phyloP scores from a whole-genome alignment of 2,113 vertebrate genomes.

The Onychostoma macrolepis region DNA sequence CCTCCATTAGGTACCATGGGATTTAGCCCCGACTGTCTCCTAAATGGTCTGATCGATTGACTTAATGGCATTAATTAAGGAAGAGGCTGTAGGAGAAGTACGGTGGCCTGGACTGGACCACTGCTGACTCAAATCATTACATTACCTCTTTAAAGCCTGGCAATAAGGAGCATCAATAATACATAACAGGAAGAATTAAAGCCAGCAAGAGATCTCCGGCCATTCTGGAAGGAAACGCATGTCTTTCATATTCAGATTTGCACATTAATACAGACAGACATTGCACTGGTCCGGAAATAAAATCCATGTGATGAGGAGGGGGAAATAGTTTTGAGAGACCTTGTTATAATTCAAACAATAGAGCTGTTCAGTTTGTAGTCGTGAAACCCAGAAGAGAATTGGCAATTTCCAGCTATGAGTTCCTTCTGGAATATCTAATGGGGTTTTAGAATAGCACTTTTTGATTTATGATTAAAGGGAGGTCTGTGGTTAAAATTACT shows the following conservation, averaged over 20 bases:
- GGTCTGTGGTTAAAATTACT: not conserved
- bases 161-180: conserved; percentile 53
- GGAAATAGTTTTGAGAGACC: conserved; percentile 2
- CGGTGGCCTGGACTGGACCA: conserved; percentile 22
- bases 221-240: conserved; percentile 30
- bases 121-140: conserved; percentile 53
- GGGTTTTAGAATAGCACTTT: not conserved
- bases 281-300: not conserved
- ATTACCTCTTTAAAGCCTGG: conserved; percentile 47
- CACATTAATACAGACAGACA: conserved; percentile 26
- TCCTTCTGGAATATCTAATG: not conserved
- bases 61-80: conserved; percentile 58
- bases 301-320: not conserved
- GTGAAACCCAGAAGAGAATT: not conserved
- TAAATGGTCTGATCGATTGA: conserved; percentile 58
- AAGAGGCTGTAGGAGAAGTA: conserved; percentile 37
- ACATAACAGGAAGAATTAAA: conserved; percentile 56
- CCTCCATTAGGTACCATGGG: conserved; percentile 37
- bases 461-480: not conserved
- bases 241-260: conserved; percentile 32
- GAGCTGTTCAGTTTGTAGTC: not conserved
- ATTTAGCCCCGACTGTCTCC: conserved; percentile 34
- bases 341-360: conserved; percentile 26
- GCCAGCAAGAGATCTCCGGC: conserved; percentile 27
- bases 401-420: conserved; percentile 26